Percentiles rank a stretch among this genome's conserved stretches.
phyloP scores from a whole-genome alignment of 2,113 vertebrate genomes.

The Hiodon alosoides region DNA sequence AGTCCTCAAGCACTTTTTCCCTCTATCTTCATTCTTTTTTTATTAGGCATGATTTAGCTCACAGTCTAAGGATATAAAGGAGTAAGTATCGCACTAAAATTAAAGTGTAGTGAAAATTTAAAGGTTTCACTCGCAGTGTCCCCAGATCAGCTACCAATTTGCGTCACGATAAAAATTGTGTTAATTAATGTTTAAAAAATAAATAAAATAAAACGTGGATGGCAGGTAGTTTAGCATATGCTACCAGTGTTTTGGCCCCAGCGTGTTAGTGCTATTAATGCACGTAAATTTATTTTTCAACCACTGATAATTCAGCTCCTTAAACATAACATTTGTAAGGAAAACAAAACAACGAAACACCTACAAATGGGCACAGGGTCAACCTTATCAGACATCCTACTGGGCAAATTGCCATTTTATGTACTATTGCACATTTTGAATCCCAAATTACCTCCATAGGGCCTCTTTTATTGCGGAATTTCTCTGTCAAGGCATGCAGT shows the following conservation, averaged over 20 bases:
- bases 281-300: conserved; percentile 65
- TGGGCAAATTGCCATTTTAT: conserved; percentile 57
- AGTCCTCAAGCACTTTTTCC: conserved; percentile 62
- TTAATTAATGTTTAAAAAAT: conserved; percentile 50
- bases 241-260: conserved; percentile 38
- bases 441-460: conserved; percentile 62
- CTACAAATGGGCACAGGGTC: conserved; percentile 66
- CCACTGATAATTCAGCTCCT: conserved; percentile 44
- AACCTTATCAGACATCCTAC: conserved; percentile 58
- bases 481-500: conserved; percentile 67
- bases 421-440: conserved; percentile 57
- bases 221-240: not conserved
- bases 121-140: conserved; percentile 71
- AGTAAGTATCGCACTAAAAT: conserved; percentile 67
- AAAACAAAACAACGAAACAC: conserved; percentile 40
- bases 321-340: conserved; percentile 2
- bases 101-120: conserved; percentile 68
- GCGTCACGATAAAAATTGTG: conserved; percentile 55
- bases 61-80: conserved; percentile 72
- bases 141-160: conserved; percentile 61
- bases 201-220: not conserved
- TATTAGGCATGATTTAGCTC: conserved; percentile 75
- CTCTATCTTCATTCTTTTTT: conserved; percentile 63
- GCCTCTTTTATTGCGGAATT: conserved; percentile 61
- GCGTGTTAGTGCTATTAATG: conserved; percentile 60